A percentile compares a stretch with the other conserved stretches of the same genome.
phyloP scores from a whole-genome alignment of 2,888 invertebrate genomes.

The Stegophylla sp. region DNA sequence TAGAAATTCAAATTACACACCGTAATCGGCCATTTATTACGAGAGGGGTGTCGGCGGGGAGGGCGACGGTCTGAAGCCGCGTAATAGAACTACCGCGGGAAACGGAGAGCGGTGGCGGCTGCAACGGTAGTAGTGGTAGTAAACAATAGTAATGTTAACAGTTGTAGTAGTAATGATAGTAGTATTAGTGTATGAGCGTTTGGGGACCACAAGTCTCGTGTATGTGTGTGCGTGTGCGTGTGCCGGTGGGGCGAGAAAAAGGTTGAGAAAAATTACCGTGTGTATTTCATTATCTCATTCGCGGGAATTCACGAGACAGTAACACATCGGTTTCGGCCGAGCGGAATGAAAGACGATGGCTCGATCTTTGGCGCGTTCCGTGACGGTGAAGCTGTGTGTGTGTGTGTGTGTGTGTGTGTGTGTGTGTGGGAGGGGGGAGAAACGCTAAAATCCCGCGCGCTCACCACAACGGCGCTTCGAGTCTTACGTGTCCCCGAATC shows the following conservation, averaged over 20 bases:
- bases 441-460: too few species aligned
- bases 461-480: too few species aligned
- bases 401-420: too few species aligned
- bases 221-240: too few species aligned
- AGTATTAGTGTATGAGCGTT: too few species aligned
- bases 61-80: neutral
- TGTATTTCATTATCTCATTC: constrained; percentile 8
- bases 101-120: too few species aligned
- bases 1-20: constrained; percentile 44
- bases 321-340: neutral
- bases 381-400: too few species aligned
- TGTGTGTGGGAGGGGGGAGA: too few species aligned
- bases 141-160: neutral
- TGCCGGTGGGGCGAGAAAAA: neutral
- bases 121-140: neutral
- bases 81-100: too few species aligned
- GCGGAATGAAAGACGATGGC: too few species aligned
- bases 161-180: neutral
- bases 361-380: too few species aligned
- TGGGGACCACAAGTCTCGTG: neutral
- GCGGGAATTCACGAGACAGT: neutral
- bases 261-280: constrained; percentile 21
- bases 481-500: too few species aligned
- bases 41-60: neutral
- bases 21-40: constrained; percentile 50